Base-by-base conservation (phyloP, 2,797 vertebrate species). In the Poecilia velifera region DNA sequence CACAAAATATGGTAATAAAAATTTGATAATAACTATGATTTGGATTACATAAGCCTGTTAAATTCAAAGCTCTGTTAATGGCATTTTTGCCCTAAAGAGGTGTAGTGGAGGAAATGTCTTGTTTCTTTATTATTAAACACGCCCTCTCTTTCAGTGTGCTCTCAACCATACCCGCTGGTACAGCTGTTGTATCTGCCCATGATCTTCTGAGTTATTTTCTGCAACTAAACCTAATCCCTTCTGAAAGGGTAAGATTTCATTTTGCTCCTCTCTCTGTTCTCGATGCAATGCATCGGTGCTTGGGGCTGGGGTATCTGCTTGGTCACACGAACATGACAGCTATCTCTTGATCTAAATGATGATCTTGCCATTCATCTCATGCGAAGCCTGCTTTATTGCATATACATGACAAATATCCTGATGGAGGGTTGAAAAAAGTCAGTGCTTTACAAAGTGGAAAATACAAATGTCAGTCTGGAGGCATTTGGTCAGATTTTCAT, bases 211-310 rank as follows among this genome's bases (percentile, higher is more conserved):
- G 31, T 66, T 70, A n/a, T 77, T 68, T 70, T 77, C 46, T 74
- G 71, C 71, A 68, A 74, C 72, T 74, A 46, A 77, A 77, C 47
- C 20, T 74, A 74, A 77, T 82, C 57, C 28, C 73, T 28, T 68
- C 57, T 73, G 70, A 81, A 51, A n/a, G 70, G 75, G 46, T 46
- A 36, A 77, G 59, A 82, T 77, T 77, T 77, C n/a, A 73, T 73
- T 77, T 66, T 51, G 34, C 20, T 62, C 20, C 46, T 34, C 36
- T 34, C 57, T 31, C 55, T 77, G 31, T 55, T 22, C 57, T 34
- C 41, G 53, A 76, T 72, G 31, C 51, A 76, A 20, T 47, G 74
- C 25, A 47, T 55, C 8, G 25, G 13, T 3, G 49, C 28, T 71
- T n/a, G 22, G 66, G 13, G 34, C 6, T 71, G 41, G 73, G 70